Evolutionary conservation across 2,797 vertebrate genomes (phyloP), one percentile per base, ranked within the genome.

Genomic region (Gastrophryne carolinensis): DNA sequence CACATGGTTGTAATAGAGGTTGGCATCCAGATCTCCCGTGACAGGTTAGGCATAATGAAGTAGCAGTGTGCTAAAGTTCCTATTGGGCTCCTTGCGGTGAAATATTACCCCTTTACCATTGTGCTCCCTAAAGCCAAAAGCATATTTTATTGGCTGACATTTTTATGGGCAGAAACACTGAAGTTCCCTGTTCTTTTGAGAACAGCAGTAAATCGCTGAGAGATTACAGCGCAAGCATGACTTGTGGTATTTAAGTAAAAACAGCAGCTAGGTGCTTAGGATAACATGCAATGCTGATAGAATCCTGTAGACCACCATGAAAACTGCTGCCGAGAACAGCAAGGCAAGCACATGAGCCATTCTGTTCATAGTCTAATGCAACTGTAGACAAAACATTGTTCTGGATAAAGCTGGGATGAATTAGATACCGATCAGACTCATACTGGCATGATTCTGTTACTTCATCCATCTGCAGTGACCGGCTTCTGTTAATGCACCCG

Each of bases 121-220:
- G 49, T 24, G 27, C 32, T 37, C 1, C 23, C 17, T 13, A 23
- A 23, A 35, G 29, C 44, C 47, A 17, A 3, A 63, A 21, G 27
- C 54, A 32, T 30, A 67, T 37, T 37, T 67, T 54, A 34, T 32
- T 24, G 9, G 21, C 1, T 54, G 64, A 54, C 64, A 67, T 54
- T 67, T 67, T 67, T 67, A 67, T 32, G 26, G 24, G 49, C 21
- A 27, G 13, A 39, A 39, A 66, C 29, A 53, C 29, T 37, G 6
- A 17, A 53, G 64, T 67, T 67, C 64, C 49, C 30, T 67, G 24
- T 69, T 56, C 53, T 57, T 39, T 11, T 3, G 53, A 41, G 32
- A 57, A 57, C 49, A 29, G 34, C 26, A 56, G 23, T 15, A 71
- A 71, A 47, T 71, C 26, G 47, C 53, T 41, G 37, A 12, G 26